Percentiles rank a stretch among this genome's conserved stretches.
Conservation (phyloP, 2,888 invertebrate species). For the Steromphala cineraria region DNA sequence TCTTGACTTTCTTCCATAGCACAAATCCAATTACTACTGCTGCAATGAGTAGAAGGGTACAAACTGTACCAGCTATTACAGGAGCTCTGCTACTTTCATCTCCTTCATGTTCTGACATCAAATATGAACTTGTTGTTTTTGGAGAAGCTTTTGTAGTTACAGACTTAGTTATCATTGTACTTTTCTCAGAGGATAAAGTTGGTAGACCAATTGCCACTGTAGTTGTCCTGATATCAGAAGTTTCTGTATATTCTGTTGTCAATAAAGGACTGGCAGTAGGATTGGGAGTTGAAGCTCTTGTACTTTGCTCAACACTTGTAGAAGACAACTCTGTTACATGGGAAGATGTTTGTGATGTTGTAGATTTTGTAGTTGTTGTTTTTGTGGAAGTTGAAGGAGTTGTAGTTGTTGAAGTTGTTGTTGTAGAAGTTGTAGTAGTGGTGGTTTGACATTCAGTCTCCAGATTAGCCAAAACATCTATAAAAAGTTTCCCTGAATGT, state of each 20-base stretch:
- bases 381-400: neutral
- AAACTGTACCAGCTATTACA: neutral
- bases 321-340: no score
- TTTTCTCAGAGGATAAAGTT: constrained; percentile 26
- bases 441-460: constrained; percentile 36
- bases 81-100: neutral
- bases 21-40: neutral
- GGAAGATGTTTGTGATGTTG: neutral
- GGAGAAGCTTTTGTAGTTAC: constrained; percentile 12
- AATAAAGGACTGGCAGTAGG: no score
- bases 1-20: constrained; percentile 1
- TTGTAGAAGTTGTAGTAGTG: constrained; percentile 38
- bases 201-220: neutral
- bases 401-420: neutral
- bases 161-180: constrained; percentile 26
- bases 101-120: neutral
- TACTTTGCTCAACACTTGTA: no score
- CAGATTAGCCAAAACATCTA: constrained; percentile 31
- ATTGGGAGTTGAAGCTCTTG: no score
- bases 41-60: neutral
- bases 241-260: no score
- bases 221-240: neutral
- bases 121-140: neutral
- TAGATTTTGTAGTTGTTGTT: neutral
- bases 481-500: constrained; percentile 35